phyloP scores from a whole-genome alignment of 2,888 invertebrate species.

The Drosophila suboccidentalis region DNA sequence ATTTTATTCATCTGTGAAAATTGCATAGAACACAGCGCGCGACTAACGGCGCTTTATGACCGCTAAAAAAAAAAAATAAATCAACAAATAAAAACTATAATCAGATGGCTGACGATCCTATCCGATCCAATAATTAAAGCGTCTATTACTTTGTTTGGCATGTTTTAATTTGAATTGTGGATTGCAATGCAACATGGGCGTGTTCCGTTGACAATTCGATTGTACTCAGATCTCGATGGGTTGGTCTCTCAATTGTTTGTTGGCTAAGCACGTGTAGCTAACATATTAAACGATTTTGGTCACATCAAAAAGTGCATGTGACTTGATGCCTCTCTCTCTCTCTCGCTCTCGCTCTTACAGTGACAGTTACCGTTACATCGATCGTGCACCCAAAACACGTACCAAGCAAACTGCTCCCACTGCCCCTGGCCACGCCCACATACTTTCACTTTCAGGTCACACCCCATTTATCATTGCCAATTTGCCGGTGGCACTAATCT shows the following conservation, averaged over 20 bases:
- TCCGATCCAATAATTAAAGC: slow-evolving; percentile 30
- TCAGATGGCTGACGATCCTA: slow-evolving; percentile 26
- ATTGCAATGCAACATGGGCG: slow-evolving; percentile 58
- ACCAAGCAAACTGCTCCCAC: neutral
- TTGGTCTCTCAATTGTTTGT: slow-evolving; percentile 27
- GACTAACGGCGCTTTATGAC: slow-evolving; percentile 30
- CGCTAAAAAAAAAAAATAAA: slow-evolving; percentile 7
- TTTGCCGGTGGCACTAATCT: slow-evolving; percentile 38
- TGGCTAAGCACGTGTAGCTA: slow-evolving; percentile 41
- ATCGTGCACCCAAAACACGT: slow-evolving; percentile 24
- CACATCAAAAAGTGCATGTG: slow-evolving; percentile 41
- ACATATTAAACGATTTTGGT: slow-evolving; percentile 37
- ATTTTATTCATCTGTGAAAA: slow-evolving; percentile 54
- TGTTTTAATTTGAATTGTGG: slow-evolving; percentile 31
- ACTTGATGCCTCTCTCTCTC: slow-evolving; percentile 2
- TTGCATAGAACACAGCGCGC: slow-evolving; percentile 33
- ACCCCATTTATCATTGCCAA: slow-evolving; percentile 16
- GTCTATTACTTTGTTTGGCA: slow-evolving; percentile 19
- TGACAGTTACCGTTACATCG: slow-evolving; percentile 9
- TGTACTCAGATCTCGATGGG: slow-evolving; percentile 31
- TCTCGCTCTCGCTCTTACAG: no score
- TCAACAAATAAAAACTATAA: neutral
- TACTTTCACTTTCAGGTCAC: slow-evolving; percentile 43
- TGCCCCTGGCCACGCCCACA: slow-evolving; percentile 28
- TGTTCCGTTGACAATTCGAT: slow-evolving; percentile 51